Conservation (phyloP, 1,140 invertebrate species). For the Penaeus chinensis region DNA sequence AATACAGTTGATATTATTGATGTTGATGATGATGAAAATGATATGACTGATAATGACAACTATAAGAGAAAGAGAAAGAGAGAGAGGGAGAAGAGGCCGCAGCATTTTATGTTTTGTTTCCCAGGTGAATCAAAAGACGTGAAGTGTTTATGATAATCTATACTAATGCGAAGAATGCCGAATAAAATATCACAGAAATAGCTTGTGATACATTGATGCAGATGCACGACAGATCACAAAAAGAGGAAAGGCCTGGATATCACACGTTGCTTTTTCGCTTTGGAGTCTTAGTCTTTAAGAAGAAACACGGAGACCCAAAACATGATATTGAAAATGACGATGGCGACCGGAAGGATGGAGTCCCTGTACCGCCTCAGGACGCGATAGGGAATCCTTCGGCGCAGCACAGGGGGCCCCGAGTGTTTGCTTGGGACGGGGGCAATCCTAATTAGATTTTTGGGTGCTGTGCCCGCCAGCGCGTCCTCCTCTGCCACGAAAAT, state of each 20-base stretch:
- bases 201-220: too few species aligned
- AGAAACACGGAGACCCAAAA: not conserved
- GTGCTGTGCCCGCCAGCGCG: not conserved
- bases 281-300: not conserved
- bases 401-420: not conserved
- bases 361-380: not conserved
- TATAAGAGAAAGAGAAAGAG: not conserved
- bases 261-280: too few species aligned
- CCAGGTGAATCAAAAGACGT: not conserved
- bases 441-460: too few species aligned
- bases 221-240: too few species aligned
- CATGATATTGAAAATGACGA: not conserved
- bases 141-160: too few species aligned
- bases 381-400: not conserved
- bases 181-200: too few species aligned
- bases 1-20: not conserved
- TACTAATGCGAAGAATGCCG: too few species aligned
- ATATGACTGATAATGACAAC: not conserved
- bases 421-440: not conserved
- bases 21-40: not conserved
- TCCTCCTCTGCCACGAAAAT: conserved; percentile 26
- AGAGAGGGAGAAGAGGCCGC: not conserved
- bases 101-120: too few species aligned
- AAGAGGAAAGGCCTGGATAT: too few species aligned
- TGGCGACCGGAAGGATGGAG: not conserved